Evolutionary conservation across 2,888 invertebrate genomes (phyloP), one percentile per base, ranked within the genome.

Genomic region (Embidobia sp.): DNA sequence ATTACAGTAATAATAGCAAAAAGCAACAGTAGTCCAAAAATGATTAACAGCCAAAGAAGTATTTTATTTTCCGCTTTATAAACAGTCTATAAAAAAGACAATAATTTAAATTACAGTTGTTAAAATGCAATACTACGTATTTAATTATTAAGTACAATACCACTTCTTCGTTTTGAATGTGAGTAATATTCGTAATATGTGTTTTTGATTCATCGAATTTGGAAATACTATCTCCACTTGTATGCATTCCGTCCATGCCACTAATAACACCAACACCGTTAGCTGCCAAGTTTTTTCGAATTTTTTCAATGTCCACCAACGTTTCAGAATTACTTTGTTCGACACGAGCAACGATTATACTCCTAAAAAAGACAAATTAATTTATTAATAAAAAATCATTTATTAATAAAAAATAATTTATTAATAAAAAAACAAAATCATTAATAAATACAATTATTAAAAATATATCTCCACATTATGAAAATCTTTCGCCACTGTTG

Each of bases 31-130:
- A 96, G 91, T 46, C 95, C 94, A 75, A 97, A 89, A 10, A 95
- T 89, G 80, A 96, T 94, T 53, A 96, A 90, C 15, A 96, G 88
- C 96, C 96, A 96, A 85, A 94, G 94, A 31, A 92, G 86, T 51
- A 95, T 88, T 81, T 93, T 92, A 85, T 94, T 95, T 83, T 95
- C 94, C 42, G 94, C 93, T 90, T 92, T 93, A 84, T 94, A 94
- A 22, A 94, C 87, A 73, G 92, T 92, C 95, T 95, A 91, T 81
- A 93, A 92, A 8, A 2, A 40, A 40, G 10, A n/a, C n/a, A n/a
- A n/a, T n/a, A n/a, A n/a, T 35, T 35, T 35, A 11, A 13, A 6
- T 13, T 18, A n/a, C n/a, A n/a, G n/a, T n/a, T n/a, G n/a, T 22
- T 22, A 22, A 22, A 22, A 22, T 22, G 22, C 37, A 18, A 1